Conservation (phyloP, 2,113 vertebrate genomes). For the Saguinus midas region DNA sequence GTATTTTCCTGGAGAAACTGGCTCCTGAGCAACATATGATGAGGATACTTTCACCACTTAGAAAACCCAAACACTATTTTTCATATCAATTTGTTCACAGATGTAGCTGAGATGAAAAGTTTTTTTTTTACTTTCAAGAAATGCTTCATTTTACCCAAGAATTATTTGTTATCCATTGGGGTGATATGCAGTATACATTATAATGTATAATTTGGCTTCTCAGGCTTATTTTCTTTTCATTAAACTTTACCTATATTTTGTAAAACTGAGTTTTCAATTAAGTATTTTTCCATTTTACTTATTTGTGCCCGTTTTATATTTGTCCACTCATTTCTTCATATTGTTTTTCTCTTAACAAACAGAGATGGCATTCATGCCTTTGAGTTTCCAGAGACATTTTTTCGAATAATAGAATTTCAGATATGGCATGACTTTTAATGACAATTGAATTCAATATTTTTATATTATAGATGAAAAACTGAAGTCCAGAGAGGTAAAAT, state of each 20-base stretch:
- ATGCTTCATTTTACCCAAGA: background rate
- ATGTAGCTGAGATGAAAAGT: background rate
- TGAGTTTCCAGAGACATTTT: background rate
- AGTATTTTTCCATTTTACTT: background rate
- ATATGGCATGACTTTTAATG: background rate
- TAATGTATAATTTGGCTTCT: background rate
- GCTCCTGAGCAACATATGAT: background rate
- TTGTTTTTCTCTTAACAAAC: background rate
- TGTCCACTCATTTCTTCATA: background rate
- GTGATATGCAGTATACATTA: background rate
- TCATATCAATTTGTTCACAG: background rate
- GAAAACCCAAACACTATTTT: background rate
- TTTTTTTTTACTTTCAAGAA: background rate
- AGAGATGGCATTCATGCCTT: background rate
- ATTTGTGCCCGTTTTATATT: background rate
- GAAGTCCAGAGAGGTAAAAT: background rate
- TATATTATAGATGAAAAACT: background rate
- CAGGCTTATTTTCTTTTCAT: background rate
- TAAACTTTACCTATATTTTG: background rate
- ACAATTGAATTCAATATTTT: background rate
- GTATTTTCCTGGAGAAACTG: background rate
- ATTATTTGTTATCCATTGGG: background rate
- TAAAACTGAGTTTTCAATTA: background rate
- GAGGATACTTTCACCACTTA: background rate
- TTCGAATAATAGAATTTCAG: background rate